Percentiles rank a stretch among this genome's conserved stretches.
Evolutionary conservation across 1,140 invertebrate genomes (phyloP).

Genomic region (Drosophila saltans): DNA sequence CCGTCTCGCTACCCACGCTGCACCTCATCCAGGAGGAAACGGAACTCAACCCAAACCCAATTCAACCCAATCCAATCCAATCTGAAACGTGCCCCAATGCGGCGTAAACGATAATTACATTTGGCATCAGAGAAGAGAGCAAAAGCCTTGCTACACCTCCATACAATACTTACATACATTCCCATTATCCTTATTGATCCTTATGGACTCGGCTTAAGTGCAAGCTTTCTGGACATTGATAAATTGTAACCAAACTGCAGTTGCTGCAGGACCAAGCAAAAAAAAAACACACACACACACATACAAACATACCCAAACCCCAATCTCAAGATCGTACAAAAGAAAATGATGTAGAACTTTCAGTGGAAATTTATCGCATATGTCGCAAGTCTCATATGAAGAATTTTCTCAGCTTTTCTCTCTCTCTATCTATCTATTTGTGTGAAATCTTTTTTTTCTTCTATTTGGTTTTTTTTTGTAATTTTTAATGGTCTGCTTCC

Average conservation of each 20-base stretch:
- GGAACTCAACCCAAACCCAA: constrained; percentile 35
- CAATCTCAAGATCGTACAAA: constrained; percentile 48
- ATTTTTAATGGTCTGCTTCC: constrained; percentile 78
- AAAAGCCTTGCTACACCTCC: constrained; percentile 38
- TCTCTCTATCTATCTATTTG: constrained; percentile 19
- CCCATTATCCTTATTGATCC: constrained; percentile 74
- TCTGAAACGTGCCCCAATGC: constrained; percentile 71
- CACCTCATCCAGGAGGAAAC: constrained; percentile 3
- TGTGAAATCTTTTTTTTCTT: background rate
- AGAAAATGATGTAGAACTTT: constrained; percentile 61
- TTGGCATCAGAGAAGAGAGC: constrained; percentile 36
- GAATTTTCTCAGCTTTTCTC: constrained; percentile 20
- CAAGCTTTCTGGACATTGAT: constrained; percentile 68
- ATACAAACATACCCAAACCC: background rate
- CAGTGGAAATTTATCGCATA: constrained; percentile 75
- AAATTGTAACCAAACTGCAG: constrained; percentile 65
- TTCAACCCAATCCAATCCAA: constrained; percentile 43
- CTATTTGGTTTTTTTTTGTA: constrained; percentile 48
- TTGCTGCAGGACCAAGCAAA: constrained; percentile 19
- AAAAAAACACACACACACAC: constrained; percentile 15
- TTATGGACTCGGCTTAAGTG: constrained; percentile 72
- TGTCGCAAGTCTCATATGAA: constrained; percentile 78
- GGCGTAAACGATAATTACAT: constrained; percentile 79
- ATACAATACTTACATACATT: constrained; percentile 57
- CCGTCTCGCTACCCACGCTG: constrained; percentile 11